phyloP scores from a whole-genome alignment of 2,113 vertebrate species.

The Felis catus region DNA sequence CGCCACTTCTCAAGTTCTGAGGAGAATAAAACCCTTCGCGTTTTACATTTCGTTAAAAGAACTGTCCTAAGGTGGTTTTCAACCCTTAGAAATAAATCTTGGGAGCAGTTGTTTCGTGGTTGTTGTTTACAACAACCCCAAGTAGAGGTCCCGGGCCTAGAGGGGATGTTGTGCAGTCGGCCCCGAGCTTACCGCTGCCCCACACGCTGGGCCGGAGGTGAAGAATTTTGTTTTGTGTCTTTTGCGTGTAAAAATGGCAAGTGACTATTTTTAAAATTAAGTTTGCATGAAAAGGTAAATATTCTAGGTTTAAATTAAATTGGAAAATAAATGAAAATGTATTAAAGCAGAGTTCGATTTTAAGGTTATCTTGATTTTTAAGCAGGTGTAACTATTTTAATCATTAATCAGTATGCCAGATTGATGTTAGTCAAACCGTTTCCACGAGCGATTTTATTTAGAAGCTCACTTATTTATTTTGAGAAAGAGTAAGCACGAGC shows the following conservation, averaged over 20 bases:
- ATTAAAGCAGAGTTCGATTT: not conserved
- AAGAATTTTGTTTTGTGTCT: not conserved
- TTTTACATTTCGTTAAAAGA: not conserved
- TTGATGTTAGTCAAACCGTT: not conserved
- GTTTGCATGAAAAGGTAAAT: slow-evolving; percentile 46
- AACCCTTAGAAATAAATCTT: not conserved
- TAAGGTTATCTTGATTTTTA: not conserved
- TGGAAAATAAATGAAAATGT: slow-evolving; percentile 30
- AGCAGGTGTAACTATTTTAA: not conserved
- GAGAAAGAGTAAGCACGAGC: not conserved
- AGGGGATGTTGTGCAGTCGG: accelerated
- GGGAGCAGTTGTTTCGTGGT: not conserved
- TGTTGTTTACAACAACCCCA: too few species aligned
- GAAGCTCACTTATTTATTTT: not conserved
- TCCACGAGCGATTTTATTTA: not conserved
- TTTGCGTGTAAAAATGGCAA: slow-evolving; percentile 59
- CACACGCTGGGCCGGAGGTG: accelerated
- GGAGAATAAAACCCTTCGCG: accelerated
- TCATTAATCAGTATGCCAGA: not conserved
- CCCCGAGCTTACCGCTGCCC: not conserved
- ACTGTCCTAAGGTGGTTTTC: not conserved
- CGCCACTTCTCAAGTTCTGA: slow-evolving; percentile 86
- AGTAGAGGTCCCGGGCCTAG: not conserved
- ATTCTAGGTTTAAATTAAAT: slow-evolving; percentile 48
- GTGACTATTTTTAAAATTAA: slow-evolving; percentile 39